These are phyloP conservation scores for Distichodus sexfasciatus DNA, from an alignment of 2,797 vertebrate genomes.

Conservation along the genomic window DNA sequence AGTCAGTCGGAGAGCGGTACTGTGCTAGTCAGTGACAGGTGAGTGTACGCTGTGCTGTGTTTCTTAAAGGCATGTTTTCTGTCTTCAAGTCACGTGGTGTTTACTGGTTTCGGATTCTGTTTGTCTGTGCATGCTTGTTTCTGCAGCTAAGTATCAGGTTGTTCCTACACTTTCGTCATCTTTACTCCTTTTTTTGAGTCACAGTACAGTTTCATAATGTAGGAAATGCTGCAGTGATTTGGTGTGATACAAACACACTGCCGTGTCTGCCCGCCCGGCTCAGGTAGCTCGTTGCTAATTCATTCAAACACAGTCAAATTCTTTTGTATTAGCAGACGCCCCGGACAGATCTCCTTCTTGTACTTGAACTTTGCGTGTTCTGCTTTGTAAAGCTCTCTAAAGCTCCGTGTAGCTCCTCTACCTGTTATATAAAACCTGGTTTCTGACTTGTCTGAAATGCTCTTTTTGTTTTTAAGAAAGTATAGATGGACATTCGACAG, in stretches of 20 bases:
- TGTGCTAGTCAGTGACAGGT: slow-evolving; percentile 3
- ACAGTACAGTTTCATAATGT: neutral
- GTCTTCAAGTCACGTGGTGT: neutral
- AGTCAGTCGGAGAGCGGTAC: slow-evolving; percentile 10
- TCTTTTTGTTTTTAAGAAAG: too few species aligned
- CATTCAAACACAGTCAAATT: slow-evolving; percentile 32
- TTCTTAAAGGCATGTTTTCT: neutral
- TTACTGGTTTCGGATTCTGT: neutral
- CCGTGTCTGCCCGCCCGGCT: slow-evolving; percentile 14
- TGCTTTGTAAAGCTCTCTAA: too few species aligned
- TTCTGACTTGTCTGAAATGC: too few species aligned
- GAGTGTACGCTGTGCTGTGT: neutral
- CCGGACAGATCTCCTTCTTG: too few species aligned
- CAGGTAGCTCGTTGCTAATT: slow-evolving; percentile 38
- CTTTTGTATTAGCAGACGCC: slow-evolving; percentile 34
- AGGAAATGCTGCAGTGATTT: slow-evolving; percentile 9
- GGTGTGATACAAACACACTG: neutral
- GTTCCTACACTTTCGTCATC: too few species aligned
- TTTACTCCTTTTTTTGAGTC: too few species aligned
- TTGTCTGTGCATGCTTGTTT: neutral
- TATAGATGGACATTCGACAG: too few species aligned
- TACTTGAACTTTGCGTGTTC: too few species aligned
- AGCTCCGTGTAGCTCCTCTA: too few species aligned
- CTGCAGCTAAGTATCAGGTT: too few species aligned
- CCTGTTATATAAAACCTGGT: too few species aligned